Evolutionary conservation across 1,140 invertebrate species (phyloP), one percentile per base, ranked within the genome.

Genomic region (Pemphigus obesinymphae): DNA sequence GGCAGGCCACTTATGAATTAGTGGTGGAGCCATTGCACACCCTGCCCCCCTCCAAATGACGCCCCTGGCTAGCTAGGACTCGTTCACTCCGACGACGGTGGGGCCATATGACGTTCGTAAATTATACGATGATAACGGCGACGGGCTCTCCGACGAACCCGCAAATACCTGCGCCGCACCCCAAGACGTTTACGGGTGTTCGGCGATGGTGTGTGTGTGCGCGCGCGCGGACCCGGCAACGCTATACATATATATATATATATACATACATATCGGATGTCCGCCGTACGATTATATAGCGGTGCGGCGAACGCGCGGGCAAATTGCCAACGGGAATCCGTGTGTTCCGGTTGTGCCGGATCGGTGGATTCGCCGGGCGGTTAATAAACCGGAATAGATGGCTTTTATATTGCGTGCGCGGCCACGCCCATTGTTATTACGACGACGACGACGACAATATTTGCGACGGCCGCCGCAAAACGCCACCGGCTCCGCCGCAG

Each of bases 361-460:
- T 80, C 76, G 76, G n/a, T 80, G 55, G 37, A 80, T 80, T 80
- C 76, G 53, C 55, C 76, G 76, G 76, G 76, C 76, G 76, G 76
- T 80, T 80, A 80, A 80, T 80, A 80, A 80, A 80, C 76, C 76
- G 76, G 76, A 80, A 80, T 80, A 61, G 76, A 80, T 80, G 76
- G 76, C 76, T 80, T 80, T 80, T 80, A 80, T 80, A 80, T 80
- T 80, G 76, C 76, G 37, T 55, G 17, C 50, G 20, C 34, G 55
- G 3, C 76, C 76, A 80, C 76, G 76, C 76, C 76, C 55, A 61
- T 63, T 80, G 63, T 80, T 63, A 61, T 43, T 10, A 29, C 40
- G 40, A 48, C 68, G 68, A 48, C 63, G 63, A 43, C 63, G 50
- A 58, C 31, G 45, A 76, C 53, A 61, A 80, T 80, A 80, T 80